Conservation (phyloP, 2,113 vertebrate genomes). For the Dicerorhinus sumatrensis region DNA sequence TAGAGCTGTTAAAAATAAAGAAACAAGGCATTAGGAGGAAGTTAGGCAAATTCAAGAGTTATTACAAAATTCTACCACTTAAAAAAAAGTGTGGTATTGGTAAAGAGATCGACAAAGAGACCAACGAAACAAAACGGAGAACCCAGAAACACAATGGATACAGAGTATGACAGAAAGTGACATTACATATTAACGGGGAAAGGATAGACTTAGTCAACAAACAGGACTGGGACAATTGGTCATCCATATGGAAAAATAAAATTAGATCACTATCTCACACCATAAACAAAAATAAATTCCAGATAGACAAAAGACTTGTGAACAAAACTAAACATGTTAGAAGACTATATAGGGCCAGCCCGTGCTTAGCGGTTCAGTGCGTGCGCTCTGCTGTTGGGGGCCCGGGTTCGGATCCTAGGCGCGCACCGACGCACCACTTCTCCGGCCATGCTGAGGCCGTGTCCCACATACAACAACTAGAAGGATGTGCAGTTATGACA, state of each 20-base stretch:
- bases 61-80: not conserved
- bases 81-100: not conserved
- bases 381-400: too few species aligned
- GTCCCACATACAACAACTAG: too few species aligned
- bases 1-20: not conserved
- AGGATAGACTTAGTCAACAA: not conserved
- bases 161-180: not conserved
- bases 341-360: not conserved
- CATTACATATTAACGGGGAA: not conserved
- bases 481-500: too few species aligned
- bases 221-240: not conserved
- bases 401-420: too few species aligned
- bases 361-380: too few species aligned
- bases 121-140: too few species aligned
- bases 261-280: not conserved
- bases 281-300: not conserved
- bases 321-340: not conserved
- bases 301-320: not conserved
- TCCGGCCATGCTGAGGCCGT: too few species aligned
- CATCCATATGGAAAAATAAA: not conserved
- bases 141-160: not conserved
- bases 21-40: not conserved
- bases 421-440: too few species aligned
- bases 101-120: not conserved
- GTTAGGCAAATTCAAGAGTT: not conserved